Evolutionary conservation across 2,888 invertebrate genomes (phyloP), one percentile per base, ranked within the genome.

Genomic region (Drosophila kambysellisi): DNA sequence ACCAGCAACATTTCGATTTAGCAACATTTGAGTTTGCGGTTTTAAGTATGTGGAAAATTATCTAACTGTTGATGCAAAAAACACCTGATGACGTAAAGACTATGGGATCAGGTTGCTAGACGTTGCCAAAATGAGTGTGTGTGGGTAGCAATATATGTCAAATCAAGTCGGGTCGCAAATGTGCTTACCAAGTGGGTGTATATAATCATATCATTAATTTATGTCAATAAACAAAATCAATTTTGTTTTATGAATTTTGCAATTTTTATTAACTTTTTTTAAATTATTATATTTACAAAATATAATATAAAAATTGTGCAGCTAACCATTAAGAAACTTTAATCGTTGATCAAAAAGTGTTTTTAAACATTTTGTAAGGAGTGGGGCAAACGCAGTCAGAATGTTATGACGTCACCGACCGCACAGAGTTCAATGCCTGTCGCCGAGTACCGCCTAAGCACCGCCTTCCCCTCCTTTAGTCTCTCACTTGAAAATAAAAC

Each of bases 341-440:
- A 8, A 8, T 20, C 4, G 20, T 46, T 46, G 20, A 25, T n/a
- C 32, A 52, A 52, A 52, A 39, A 56, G n/a, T 30, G 29, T 29
- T 30, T 15, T 7, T n/a, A 12, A 29, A 12, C 56, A 12, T 32
- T 52, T 20, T 20, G 15, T 46, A n/a, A 32, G 15, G 7, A 60
- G 12, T 30, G n/a, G 15, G 17, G 32, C 41, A 51, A 12, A 11
- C 29, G 20, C n/a, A 70, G 29, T 57, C 35, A 20, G 48, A 37
- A 7, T 2, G 20, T 15, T 25, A 48, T 75, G 71, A 78, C 78
- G 78, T 79, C 76, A 78, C 68, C 68, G 75, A 79, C 71, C 75
- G 71, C 35, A 53, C 53, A 48, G 51, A 63, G 72, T 72, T 76
- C 67, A 67, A 76, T 76, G 73, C 37, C 67, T 65, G 70, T 54